Percentiles rank a stretch among this genome's conserved stretches.
Conservation (phyloP, 2,797 vertebrate genomes). For the Onychomys torridus region DNA sequence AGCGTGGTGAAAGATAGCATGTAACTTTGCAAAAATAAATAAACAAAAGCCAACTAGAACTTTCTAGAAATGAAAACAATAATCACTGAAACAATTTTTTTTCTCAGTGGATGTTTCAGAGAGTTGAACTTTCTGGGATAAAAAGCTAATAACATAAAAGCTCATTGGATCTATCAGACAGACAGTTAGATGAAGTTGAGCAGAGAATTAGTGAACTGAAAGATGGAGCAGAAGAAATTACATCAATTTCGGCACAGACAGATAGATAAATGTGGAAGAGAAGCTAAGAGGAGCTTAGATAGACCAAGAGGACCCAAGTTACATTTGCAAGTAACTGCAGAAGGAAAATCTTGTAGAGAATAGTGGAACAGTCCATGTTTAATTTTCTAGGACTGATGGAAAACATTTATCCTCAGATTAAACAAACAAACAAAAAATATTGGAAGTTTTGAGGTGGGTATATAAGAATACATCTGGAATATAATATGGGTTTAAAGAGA, state of each 20-base stretch:
- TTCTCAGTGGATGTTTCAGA: neutral
- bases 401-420: neutral
- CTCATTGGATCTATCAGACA: neutral
- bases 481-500: constrained; percentile 3
- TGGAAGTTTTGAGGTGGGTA: neutral
- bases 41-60: neutral
- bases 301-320: neutral
- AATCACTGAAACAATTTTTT: neutral
- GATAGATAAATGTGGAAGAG: neutral
- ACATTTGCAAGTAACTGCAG: neutral
- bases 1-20: constrained; percentile 51
- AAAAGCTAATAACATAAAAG: neutral
- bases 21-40: constrained; percentile 1
- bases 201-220: constrained; percentile 66
- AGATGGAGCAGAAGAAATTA: constrained; percentile 10
- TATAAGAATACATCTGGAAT: constrained; percentile 1
- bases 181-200: constrained; percentile 24
- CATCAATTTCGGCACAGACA: neutral
- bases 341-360: neutral
- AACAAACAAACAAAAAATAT: constrained; percentile 5
- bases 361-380: neutral
- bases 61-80: constrained; percentile 31
- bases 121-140: constrained; percentile 18
- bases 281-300: neutral
- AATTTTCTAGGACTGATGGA: neutral